Percentiles rank a stretch among this genome's conserved stretches.
phyloP scores from a whole-genome alignment of 2,113 vertebrate species.

The Larimichthys polyactis region DNA sequence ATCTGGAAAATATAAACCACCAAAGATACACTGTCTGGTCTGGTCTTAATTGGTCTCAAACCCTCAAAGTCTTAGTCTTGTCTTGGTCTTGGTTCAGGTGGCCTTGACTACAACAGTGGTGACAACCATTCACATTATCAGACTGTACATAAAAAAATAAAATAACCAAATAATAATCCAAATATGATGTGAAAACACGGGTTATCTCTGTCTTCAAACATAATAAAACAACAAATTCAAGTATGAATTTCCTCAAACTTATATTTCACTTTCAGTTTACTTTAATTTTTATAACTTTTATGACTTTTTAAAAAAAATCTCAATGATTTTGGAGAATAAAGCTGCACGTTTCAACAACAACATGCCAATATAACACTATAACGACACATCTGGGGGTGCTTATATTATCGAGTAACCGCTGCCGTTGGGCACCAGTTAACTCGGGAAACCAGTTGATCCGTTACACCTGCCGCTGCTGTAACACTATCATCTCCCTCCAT shows the following conservation, averaged over 20 bases:
- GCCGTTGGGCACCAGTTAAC: neutral
- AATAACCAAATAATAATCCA: neutral
- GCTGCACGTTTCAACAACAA: no score
- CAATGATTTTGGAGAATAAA: neutral
- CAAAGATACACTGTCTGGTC: no score
- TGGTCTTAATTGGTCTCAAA: no score
- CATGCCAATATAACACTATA: neutral
- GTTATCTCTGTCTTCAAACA: neutral
- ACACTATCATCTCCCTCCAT: neutral
- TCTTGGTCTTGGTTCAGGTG: no score
- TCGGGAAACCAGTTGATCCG: neutral
- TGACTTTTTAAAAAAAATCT: neutral
- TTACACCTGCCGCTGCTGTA: slow-evolving; percentile 34
- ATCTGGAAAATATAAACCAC: no score
- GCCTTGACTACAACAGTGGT: no score
- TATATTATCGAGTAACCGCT: neutral
- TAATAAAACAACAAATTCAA: neutral
- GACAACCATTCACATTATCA: no score
- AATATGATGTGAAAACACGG: neutral
- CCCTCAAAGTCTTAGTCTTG: no score
- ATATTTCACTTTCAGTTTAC: neutral
- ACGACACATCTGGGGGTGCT: neutral
- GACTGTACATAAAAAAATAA: neutral
- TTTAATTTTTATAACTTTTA: neutral
- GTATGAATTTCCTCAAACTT: neutral